Percentiles rank a stretch among this genome's conserved stretches.
These are phyloP conservation scores for Oreonectes daqikongensis DNA, from an alignment of 2,797 vertebrate genomes.

Conservation along the genomic window DNA sequence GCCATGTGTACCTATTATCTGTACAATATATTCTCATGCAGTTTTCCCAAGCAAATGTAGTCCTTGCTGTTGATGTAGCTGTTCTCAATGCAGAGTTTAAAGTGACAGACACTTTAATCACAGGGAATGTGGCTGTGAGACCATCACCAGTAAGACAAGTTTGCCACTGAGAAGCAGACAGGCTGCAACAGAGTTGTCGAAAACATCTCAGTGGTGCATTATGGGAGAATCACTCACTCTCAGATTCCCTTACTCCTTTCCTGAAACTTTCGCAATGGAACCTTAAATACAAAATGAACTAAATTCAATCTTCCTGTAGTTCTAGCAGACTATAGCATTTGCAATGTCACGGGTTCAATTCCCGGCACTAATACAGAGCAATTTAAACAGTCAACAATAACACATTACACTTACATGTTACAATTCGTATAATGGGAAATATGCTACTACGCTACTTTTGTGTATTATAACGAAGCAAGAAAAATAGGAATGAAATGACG, in stretches of 20 bases:
- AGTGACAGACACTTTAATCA: slow-evolving; percentile 59
- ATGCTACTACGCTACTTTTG: too few relatives aligned
- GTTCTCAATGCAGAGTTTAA: slow-evolving; percentile 34
- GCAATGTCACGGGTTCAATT: not conserved
- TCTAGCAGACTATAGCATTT: too few relatives aligned
- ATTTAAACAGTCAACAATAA: too few relatives aligned
- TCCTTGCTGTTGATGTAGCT: slow-evolving; percentile 9
- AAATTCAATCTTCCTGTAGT: not conserved
- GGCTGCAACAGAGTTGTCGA: slow-evolving; percentile 38
- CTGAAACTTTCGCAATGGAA: not conserved
- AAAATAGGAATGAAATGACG: not conserved
- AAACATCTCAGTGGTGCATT: slow-evolving; percentile 37
- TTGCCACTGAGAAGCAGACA: slow-evolving; percentile 37
- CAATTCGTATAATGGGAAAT: too few relatives aligned
- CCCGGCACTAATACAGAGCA: too few relatives aligned
- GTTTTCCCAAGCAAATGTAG: not conserved
- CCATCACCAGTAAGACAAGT: slow-evolving; percentile 52
- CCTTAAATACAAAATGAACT: not conserved
- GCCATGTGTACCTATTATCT: not conserved
- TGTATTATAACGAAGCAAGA: not conserved
- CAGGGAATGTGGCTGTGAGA: slow-evolving; percentile 35
- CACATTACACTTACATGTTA: too few relatives aligned
- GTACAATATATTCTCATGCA: not conserved
- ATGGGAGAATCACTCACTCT: slow-evolving; percentile 27
- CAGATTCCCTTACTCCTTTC: slow-evolving; percentile 8